These are phyloP conservation scores for Andrena fulva DNA, from an alignment of 2,888 invertebrate species.

Conservation along the genomic window DNA sequence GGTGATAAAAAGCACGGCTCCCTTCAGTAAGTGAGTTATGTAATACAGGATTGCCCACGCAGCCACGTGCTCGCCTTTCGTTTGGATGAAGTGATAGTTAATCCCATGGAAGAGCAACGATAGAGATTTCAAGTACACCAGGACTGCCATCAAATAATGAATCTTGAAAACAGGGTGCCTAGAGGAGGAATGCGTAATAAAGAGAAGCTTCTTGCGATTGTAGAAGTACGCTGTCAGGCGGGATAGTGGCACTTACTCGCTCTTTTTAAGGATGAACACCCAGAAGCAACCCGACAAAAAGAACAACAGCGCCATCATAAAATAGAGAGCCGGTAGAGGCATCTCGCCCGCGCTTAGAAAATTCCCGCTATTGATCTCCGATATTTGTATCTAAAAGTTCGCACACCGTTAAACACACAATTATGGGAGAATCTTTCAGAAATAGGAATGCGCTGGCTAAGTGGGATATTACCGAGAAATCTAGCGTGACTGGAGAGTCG, in stretches of 20 bases:
- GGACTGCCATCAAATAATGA: constrained; percentile 97
- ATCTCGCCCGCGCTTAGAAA: constrained; percentile 98
- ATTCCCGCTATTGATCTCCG: constrained; percentile 93
- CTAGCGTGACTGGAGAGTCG: constrained; percentile 86
- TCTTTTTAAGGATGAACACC: constrained; percentile 94
- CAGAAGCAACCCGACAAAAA: constrained; percentile 96
- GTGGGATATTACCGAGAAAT: constrained; percentile 89
- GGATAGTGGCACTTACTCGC: constrained; percentile 86
- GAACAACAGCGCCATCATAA: constrained; percentile 96
- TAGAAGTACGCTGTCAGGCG: no score
- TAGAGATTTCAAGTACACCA: constrained; percentile 96
- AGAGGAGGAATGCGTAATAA: constrained; percentile 12
- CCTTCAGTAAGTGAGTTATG: constrained; percentile 98
- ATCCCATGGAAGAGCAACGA: constrained; percentile 98
- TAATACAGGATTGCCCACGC: constrained; percentile 99
- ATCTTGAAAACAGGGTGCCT: constrained; percentile 96
- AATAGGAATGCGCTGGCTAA: background rate
- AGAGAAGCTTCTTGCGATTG: background rate
- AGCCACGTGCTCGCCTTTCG: constrained; percentile 96
- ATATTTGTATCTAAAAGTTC: constrained; percentile 90
- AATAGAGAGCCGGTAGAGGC: constrained; percentile 96
- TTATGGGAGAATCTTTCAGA: background rate
- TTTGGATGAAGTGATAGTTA: constrained; percentile 97
- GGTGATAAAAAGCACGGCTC: constrained; percentile 97
- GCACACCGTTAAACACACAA: background rate